Conservation (phyloP, 2,888 invertebrate genomes). For the Ametastegia equiseti region DNA sequence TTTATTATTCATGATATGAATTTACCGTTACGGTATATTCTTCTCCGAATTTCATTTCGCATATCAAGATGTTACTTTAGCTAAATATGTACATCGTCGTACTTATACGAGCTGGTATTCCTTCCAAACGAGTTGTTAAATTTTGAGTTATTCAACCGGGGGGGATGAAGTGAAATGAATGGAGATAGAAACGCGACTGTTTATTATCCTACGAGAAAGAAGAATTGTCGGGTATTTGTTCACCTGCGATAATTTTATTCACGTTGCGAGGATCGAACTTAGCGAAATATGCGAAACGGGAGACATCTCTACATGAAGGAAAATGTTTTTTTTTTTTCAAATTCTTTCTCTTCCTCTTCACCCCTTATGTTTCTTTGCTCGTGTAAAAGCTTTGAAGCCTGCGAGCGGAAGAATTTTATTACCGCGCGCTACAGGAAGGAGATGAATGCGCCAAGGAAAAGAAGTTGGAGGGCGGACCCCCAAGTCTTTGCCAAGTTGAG, state of each 20-base stretch:
- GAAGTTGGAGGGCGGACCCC: neutral
- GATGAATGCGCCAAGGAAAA: neutral
- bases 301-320: neutral
- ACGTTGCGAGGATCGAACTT: neutral
- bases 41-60: neutral
- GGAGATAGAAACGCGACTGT: neutral
- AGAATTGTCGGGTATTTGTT: neutral
- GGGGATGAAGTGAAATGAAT: too few relatives aligned
- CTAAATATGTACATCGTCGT: neutral
- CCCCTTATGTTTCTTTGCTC: neutral
- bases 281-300: neutral
- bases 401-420: slow-evolving; percentile 10
- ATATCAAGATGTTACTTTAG: neutral
- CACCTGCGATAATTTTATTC: neutral
- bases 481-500: neutral
- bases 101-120: neutral
- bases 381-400: neutral
- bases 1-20: neutral
- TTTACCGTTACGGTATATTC: neutral
- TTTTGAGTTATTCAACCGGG: neutral
- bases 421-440: neutral
- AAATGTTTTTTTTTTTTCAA: neutral
- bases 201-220: neutral
- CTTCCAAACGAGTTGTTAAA: neutral
- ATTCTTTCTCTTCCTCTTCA: neutral